A percentile compares a stretch with the other conserved stretches of the same genome.
These are phyloP conservation scores for Acrobasis suavella DNA, from an alignment of 2,888 invertebrate genomes.

Conservation along the genomic window DNA sequence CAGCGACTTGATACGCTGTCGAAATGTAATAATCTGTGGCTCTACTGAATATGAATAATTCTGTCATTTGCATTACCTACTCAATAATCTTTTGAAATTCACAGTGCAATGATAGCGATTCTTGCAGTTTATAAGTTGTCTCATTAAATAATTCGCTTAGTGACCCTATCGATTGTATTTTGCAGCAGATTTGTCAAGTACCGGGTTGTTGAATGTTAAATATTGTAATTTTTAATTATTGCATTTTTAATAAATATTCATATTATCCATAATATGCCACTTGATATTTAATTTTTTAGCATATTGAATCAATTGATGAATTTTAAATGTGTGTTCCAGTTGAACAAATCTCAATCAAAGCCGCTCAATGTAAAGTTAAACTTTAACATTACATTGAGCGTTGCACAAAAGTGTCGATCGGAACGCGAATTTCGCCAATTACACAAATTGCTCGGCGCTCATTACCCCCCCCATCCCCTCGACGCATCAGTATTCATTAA, in stretches of 20 bases:
- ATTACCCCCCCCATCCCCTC: slow-evolving; percentile 30
- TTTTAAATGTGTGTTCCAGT: not conserved
- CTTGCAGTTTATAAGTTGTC: too few relatives aligned
- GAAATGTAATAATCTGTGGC: not conserved
- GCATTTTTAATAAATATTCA: too few relatives aligned
- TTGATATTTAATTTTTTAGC: not conserved
- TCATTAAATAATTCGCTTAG: too few relatives aligned
- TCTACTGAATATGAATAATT: not conserved
- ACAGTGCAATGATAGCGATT: too few relatives aligned
- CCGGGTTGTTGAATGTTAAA: too few relatives aligned
- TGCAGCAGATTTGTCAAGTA: too few relatives aligned
- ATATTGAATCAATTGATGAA: not conserved
- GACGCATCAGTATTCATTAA: slow-evolving; percentile 62
- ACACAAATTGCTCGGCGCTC: slow-evolving; percentile 49
- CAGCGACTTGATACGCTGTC: not conserved
- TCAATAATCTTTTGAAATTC: not conserved
- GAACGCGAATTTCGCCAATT: slow-evolving; percentile 49
- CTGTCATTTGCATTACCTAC: not conserved
- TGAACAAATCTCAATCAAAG: not conserved
- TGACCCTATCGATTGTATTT: too few relatives aligned
- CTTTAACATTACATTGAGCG: slow-evolving; percentile 25
- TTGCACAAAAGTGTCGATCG: slow-evolving; percentile 35
- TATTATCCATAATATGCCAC: too few relatives aligned
- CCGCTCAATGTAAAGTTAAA: slow-evolving; percentile 26
- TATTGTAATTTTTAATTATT: too few relatives aligned